Conservation (phyloP, 2,113 vertebrate species). For the Petromus typicus region DNA sequence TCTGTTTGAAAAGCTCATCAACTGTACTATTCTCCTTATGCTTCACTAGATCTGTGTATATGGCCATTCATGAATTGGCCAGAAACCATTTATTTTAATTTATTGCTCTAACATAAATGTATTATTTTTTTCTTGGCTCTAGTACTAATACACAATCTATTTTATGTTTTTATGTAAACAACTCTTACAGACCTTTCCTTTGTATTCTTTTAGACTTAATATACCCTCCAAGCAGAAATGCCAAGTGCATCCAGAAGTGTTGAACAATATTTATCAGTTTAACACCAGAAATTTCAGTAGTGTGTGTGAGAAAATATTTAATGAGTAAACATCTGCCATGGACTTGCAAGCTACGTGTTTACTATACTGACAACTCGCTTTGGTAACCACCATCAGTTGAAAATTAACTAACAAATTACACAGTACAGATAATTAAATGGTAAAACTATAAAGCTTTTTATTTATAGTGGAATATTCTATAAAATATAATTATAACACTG, state of each 20-base stretch:
- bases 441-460: background rate
- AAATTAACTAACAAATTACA: background rate
- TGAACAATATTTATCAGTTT: background rate
- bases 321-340: background rate
- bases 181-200: background rate
- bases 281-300: background rate
- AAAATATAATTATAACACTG: background rate
- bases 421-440: background rate
- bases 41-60: background rate
- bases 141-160: too few species aligned
- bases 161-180: background rate
- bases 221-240: background rate
- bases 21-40: background rate
- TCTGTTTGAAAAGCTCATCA: background rate
- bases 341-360: background rate
- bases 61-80: background rate
- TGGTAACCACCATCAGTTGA: background rate
- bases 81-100: background rate
- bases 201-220: background rate
- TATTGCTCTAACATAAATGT: background rate
- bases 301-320: background rate
- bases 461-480: constrained; percentile 6
- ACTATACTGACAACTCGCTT: background rate
- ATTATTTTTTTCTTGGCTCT: background rate
- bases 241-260: background rate